Conservation (phyloP, 2,113 vertebrate genomes). For the Barnardius zonarius region DNA sequence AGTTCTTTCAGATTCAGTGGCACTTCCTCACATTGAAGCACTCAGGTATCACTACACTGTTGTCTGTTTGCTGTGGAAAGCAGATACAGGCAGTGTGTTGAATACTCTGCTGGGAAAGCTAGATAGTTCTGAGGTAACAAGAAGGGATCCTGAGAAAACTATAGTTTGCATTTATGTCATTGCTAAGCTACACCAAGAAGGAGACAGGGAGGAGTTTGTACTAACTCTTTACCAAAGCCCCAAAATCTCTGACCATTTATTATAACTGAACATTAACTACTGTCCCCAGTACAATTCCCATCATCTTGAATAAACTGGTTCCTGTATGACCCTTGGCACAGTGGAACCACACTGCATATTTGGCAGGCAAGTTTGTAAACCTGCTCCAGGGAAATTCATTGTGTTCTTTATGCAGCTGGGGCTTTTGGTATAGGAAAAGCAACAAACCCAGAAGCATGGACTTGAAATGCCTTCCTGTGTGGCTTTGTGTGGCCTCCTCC, state of each 20-base stretch:
- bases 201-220: neutral
- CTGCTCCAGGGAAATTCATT: neutral
- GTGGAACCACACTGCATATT: neutral
- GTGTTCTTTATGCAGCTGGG: neutral
- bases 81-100: neutral
- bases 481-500: neutral
- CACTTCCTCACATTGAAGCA: neutral
- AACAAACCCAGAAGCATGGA: neutral
- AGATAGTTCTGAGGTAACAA: no score
- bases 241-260: neutral
- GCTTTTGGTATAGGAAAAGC: neutral
- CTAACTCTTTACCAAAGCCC: neutral
- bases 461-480: neutral
- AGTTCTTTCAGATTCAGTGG: neutral
- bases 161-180: neutral
- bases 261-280: neutral
- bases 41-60: neutral
- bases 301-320: neutral
- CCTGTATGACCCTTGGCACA: neutral
- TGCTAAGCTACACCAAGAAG: neutral
- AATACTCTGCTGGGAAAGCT: neutral
- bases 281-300: neutral
- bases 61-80: rapidly evolving
- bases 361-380: neutral
- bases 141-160: neutral